Conservation (phyloP, 2,113 vertebrate genomes). For the Synodontis membranacea region DNA sequence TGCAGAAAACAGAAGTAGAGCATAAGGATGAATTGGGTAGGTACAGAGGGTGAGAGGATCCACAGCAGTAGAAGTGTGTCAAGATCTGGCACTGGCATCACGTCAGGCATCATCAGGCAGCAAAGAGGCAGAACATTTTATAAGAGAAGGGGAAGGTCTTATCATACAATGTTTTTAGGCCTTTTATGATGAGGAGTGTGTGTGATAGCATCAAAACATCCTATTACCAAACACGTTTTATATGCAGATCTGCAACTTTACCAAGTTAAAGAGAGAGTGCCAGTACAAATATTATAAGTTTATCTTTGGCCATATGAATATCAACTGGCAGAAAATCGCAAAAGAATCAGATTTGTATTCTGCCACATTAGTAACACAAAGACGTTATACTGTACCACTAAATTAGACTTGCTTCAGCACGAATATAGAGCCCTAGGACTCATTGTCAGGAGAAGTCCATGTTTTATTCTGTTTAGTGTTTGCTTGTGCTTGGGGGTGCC, state of each 20-base stretch:
- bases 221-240: background rate
- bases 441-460: background rate
- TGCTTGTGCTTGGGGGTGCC: background rate
- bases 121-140: background rate
- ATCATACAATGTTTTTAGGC: background rate
- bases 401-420: background rate
- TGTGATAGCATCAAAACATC: background rate
- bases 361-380: background rate
- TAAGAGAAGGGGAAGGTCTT: background rate
- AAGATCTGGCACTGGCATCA: background rate
- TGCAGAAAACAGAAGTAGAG: background rate
- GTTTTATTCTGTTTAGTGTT: background rate
- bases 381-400: background rate
- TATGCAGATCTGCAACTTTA: background rate
- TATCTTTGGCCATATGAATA: background rate
- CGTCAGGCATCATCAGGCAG: background rate
- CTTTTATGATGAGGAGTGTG: background rate
- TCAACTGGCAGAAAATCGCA: background rate
- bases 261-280: background rate
- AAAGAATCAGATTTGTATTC: background rate
- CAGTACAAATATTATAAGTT: background rate
- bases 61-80: background rate
- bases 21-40: background rate
- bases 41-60: background rate
- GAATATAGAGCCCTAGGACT: background rate